Evolutionary conservation across 2,797 vertebrate genomes (phyloP), one percentile per base, ranked within the genome.

Genomic region (Naso thynnoides): DNA sequence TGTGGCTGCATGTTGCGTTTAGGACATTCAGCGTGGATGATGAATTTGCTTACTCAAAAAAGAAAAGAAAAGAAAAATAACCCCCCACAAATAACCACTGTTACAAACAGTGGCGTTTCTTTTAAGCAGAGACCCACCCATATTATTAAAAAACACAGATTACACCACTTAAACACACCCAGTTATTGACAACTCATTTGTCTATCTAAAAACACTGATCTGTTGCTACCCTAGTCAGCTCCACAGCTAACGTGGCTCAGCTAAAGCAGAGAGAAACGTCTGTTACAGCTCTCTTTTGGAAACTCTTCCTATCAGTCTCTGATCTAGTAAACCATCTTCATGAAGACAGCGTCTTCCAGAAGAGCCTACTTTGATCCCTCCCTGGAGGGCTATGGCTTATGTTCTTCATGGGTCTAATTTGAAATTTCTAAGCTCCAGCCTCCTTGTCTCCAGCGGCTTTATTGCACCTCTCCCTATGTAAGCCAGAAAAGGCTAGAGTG

Each of bases 201-300:
- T 68, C 82, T 79, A 82, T 66, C 87, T 91, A 89, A 86, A 88
- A 84, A 88, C 83, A 90, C 16, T 1, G 36, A 86, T 81, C 78
- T 91, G 90, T 92, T 93, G 91, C 94, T 95, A 94, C 89, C 83
- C 90, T 90, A 86, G 85, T 90, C 80, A 92, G 84, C 90, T 90
- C 87, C 89, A 85, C 74, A 65, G 88, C 90, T 89, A 91, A 88
- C 81, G 58, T 89, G 94, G 93, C 93, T 95, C 94, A 95, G 94
- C 92, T 90, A 91, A 93, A 85, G 92, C 93, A 91, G 90, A 89
- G 70, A 86, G 70, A 87, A 68, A 71, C 18, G 54, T 75, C 55
- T 79, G 45, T 63, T 76, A 48, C 45, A 38, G 27, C 62, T 72
- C 42, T 56, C 33, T 73, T 39, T 41, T 3, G 45, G 62, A 79